Evolutionary conservation across 2,113 vertebrate species (phyloP).

Genomic region (Pseudopodoces humilis): DNA sequence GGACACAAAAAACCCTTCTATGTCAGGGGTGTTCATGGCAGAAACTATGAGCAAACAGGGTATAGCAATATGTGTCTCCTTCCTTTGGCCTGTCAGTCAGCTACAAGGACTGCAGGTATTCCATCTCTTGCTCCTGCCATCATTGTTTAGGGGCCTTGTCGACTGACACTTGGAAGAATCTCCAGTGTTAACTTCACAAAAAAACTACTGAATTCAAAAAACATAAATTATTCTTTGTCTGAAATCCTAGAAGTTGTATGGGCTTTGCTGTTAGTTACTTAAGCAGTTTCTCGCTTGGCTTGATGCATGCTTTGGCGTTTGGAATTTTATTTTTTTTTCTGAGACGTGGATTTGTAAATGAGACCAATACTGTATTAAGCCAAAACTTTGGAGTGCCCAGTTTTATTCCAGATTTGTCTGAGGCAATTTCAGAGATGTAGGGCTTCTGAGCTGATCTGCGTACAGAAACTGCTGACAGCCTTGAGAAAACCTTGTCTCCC

Average conservation of each 20-base stretch:
- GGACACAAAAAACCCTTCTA: accelerated
- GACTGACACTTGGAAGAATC: not conserved
- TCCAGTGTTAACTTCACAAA: not conserved
- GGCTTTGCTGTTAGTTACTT: not conserved
- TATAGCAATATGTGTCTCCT: not conserved
- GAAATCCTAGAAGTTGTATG: not conserved
- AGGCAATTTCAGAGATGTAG: not conserved
- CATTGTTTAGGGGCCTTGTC: not conserved
- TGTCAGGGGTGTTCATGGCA: not conserved
- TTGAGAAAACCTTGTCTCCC: not conserved
- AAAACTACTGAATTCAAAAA: not conserved
- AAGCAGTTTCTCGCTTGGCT: not conserved
- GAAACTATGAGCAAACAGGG: not conserved
- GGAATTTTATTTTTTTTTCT: not conserved
- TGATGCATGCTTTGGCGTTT: not conserved
- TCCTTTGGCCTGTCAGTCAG: not conserved
- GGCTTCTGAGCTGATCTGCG: not conserved
- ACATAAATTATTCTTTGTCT: not conserved
- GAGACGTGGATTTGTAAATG: not conserved
- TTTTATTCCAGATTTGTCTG: not conserved
- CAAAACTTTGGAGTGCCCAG: not conserved
- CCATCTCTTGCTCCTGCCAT: not conserved
- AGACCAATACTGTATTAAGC: not conserved
- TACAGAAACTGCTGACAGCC: not conserved
- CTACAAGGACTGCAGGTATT: not conserved